Percentiles rank a stretch among this genome's conserved stretches.
Evolutionary conservation across 2,888 invertebrate genomes (phyloP).

Genomic region (Caenorhabditis japonica): DNA sequence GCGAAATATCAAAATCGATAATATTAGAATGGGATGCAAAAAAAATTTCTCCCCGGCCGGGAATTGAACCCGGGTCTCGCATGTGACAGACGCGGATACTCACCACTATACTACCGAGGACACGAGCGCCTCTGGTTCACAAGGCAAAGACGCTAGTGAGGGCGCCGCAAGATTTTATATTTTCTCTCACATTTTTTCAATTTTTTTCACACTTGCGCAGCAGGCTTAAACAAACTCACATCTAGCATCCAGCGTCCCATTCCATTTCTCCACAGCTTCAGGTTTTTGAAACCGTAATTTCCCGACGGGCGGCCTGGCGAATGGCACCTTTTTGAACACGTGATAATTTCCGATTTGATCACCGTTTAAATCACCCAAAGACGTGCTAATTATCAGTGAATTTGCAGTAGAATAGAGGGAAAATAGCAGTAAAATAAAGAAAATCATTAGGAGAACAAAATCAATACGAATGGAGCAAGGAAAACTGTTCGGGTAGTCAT

Average conservation of each 20-base stretch:
- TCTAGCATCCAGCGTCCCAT: slow-evolving; percentile 57
- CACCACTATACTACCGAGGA: slow-evolving; percentile 67
- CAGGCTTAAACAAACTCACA: no score
- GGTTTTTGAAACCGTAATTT: slow-evolving; percentile 63
- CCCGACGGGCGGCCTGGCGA: slow-evolving; percentile 67
- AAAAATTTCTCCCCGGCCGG: slow-evolving; percentile 66
- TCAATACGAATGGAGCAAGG: no score
- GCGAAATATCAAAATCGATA: no score
- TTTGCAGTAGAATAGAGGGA: neutral
- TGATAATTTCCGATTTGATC: slow-evolving; percentile 9
- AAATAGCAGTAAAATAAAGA: no score
- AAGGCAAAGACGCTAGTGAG: no score
- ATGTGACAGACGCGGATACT: slow-evolving; percentile 70
- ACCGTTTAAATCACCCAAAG: slow-evolving; percentile 23
- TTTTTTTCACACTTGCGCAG: no score
- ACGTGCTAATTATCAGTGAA: slow-evolving; percentile 7
- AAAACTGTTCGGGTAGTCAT: no score
- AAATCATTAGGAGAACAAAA: no score
- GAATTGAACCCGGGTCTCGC: slow-evolving; percentile 68
- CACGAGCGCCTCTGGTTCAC: no score
- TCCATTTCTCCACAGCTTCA: slow-evolving; percentile 56
- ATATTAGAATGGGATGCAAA: no score
- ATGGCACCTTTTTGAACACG: slow-evolving; percentile 58
- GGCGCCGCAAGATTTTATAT: no score
- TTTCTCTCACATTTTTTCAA: no score